A percentile compares a stretch with the other conserved stretches of the same genome.
Evolutionary conservation across 2,797 vertebrate species (phyloP).

Genomic region (Poecile montanus): DNA sequence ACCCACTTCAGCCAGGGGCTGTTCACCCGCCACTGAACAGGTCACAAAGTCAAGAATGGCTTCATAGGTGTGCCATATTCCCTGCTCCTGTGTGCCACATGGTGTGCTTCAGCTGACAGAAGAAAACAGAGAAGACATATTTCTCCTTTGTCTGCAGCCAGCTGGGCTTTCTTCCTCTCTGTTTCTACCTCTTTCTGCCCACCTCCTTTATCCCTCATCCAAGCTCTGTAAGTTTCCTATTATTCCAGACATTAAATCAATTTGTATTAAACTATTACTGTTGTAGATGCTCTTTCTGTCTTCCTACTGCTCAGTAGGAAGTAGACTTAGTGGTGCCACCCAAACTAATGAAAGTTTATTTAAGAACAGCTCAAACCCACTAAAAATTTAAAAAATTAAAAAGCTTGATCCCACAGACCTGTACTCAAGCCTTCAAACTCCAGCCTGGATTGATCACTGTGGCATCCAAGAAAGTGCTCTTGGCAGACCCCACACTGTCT

Average conservation of each 20-base stretch:
- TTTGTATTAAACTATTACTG: conserved; percentile 41
- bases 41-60: background rate
- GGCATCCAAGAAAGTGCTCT: background rate
- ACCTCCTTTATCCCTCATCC: conserved; percentile 4
- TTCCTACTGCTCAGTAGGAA: conserved; percentile 31
- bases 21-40: background rate
- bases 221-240: background rate
- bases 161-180: background rate
- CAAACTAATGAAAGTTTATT: conserved; percentile 29
- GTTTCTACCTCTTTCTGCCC: background rate
- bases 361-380: background rate
- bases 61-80: background rate
- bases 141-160: background rate
- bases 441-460: background rate
- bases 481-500: background rate
- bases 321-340: conserved; percentile 19
- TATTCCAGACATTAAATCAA: conserved; percentile 42
- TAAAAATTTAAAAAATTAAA: background rate
- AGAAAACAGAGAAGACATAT: background rate
- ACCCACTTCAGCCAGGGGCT: rapidly evolving
- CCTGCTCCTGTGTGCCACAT: background rate
- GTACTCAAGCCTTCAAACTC: background rate
- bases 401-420: background rate
- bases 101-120: background rate
- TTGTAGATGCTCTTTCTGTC: conserved; percentile 14